phyloP scores from a whole-genome alignment of 2,797 vertebrate species.

The Garrulus glandarius region DNA sequence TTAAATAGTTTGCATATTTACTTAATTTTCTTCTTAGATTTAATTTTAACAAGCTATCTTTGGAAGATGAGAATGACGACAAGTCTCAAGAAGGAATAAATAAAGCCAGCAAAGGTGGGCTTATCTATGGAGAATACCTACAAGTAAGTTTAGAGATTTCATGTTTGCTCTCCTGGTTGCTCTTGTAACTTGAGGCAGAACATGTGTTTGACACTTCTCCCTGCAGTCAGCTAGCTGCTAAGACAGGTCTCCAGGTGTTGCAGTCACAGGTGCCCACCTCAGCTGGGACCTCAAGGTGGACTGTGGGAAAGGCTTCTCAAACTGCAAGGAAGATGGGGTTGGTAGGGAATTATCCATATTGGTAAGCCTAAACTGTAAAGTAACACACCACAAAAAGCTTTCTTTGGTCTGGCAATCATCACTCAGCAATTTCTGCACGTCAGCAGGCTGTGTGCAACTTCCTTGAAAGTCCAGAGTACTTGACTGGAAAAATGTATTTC shows the following conservation, averaged over 20 bases:
- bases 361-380: not conserved
- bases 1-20: not conserved
- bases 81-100: conserved; percentile 84
- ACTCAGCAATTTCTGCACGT: not conserved
- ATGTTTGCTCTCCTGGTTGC: not conserved
- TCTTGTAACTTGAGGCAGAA: not conserved
- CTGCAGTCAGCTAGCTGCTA: not conserved
- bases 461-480: not conserved
- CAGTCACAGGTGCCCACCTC: fast-evolving
- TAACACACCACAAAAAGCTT: not conserved
- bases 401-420: not conserved
- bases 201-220: not conserved
- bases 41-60: conserved; percentile 79
- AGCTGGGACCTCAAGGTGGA: fast-evolving
- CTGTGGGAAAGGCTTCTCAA: not conserved
- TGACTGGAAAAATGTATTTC: not conserved
- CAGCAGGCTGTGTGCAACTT: not conserved
- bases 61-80: conserved; percentile 77
- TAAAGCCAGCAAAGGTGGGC: conserved; percentile 87
- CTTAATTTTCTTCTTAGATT: conserved; percentile 70
- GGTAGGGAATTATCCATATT: not conserved
- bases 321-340: not conserved
- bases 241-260: not conserved
- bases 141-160: conserved; percentile 77
- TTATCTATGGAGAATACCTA: conserved; percentile 90